Conservation (phyloP, 2,797 vertebrate species). For the Xiphorhynchus erythropygius region DNA sequence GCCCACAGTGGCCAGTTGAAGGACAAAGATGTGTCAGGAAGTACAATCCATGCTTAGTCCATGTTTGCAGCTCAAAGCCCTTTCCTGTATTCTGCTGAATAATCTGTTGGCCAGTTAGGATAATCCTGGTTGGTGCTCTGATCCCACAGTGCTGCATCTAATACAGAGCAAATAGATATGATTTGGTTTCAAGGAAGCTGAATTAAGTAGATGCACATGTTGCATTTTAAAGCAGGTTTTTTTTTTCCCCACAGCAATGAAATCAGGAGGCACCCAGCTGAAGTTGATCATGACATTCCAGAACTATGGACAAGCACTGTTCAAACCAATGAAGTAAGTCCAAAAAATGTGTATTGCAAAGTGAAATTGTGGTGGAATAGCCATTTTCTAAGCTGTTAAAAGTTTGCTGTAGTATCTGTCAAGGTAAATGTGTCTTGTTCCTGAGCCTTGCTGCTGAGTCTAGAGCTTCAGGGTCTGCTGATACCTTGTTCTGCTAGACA, state of each 20-base stretch:
- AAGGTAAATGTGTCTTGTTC: background rate
- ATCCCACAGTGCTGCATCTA: background rate
- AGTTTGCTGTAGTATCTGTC: background rate
- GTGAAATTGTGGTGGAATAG: background rate
- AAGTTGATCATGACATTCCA: conserved; percentile 99
- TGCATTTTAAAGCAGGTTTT: background rate
- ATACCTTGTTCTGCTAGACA: background rate
- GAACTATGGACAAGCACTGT: conserved; percentile 95
- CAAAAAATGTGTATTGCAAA: background rate
- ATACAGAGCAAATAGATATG: background rate
- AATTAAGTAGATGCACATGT: background rate
- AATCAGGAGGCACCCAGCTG: conserved; percentile 97
- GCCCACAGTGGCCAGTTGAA: background rate
- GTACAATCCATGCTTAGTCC: background rate
- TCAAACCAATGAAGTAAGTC: conserved; percentile 92
- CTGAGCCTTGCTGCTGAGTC: background rate
- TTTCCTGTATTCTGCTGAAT: background rate
- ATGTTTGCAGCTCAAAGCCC: background rate
- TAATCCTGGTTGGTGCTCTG: background rate
- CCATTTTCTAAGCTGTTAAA: background rate
- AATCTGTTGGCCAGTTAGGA: background rate
- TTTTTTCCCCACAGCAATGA: conserved; percentile 87
- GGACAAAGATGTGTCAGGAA: background rate
- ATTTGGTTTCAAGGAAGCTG: background rate
- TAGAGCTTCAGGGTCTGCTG: background rate